These are phyloP conservation scores for Drosophila colorata DNA, from an alignment of 2,888 invertebrate species.

Conservation along the genomic window DNA sequence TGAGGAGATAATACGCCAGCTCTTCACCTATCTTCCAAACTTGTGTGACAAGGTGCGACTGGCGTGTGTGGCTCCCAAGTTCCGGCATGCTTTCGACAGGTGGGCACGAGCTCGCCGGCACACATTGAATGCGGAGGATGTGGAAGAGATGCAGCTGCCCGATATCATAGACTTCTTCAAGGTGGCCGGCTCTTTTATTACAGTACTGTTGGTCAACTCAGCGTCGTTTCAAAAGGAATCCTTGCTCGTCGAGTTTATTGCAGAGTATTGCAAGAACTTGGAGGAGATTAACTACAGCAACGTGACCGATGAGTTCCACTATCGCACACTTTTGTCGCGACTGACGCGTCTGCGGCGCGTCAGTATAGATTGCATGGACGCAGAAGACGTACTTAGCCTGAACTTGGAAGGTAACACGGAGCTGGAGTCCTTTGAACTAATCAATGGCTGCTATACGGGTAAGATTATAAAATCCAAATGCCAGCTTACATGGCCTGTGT, in stretches of 20 bases:
- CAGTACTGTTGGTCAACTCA: conserved; percentile 41
- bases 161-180: conserved; percentile 64
- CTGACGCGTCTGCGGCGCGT: conserved; percentile 46
- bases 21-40: conserved; percentile 51
- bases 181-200: conserved; percentile 59
- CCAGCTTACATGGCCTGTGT: background rate
- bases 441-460: conserved; percentile 72
- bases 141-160: conserved; percentile 61
- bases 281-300: conserved; percentile 58
- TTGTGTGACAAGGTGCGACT: conserved; percentile 56
- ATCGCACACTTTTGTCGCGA: conserved; percentile 42
- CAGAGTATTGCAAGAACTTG: conserved; percentile 61
- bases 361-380: conserved; percentile 62
- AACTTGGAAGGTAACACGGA: conserved; percentile 51
- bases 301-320: conserved; percentile 66
- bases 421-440: conserved; percentile 58
- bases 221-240: conserved; percentile 65
- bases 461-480: background rate
- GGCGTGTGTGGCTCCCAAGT: conserved; percentile 53
- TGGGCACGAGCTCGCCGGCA: conserved; percentile 48
- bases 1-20: conserved; percentile 55
- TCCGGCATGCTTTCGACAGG: conserved; percentile 45
- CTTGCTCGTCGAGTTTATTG: conserved; percentile 61
- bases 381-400: conserved; percentile 64
- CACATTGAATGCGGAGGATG: conserved; percentile 39